A percentile compares a stretch with the other conserved stretches of the same genome.
Evolutionary conservation across 2,797 vertebrate genomes (phyloP).

Genomic region (Thripadectes ignobilis): DNA sequence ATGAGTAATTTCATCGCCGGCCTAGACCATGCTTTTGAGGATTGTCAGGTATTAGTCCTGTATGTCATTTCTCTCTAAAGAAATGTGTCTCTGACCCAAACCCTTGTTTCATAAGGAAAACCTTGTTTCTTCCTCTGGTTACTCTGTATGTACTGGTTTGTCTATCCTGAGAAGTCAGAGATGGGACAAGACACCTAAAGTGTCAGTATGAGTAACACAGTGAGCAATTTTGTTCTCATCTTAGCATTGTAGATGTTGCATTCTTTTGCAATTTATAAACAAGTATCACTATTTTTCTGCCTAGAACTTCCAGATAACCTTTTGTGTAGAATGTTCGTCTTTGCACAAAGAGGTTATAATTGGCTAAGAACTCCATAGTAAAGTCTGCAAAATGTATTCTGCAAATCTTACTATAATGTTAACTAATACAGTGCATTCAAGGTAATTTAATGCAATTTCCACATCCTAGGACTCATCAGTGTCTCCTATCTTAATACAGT

Average conservation of each 20-base stretch:
- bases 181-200: background rate
- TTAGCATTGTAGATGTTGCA: background rate
- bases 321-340: background rate
- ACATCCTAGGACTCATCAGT: background rate
- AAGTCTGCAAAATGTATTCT: background rate
- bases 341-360: background rate
- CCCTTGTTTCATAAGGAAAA: background rate
- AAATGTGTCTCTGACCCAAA: background rate
- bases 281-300: background rate
- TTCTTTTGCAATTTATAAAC: background rate
- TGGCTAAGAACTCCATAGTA: background rate
- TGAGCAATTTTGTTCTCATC: background rate
- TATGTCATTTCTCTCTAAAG: background rate
- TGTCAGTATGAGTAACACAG: background rate
- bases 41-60: background rate
- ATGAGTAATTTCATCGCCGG: background rate
- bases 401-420: constrained; percentile 5
- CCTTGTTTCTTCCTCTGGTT: background rate
- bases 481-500: constrained; percentile 21
- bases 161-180: background rate
- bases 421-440: constrained; percentile 4
- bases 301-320: background rate
- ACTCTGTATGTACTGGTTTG: background rate
- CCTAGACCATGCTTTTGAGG: background rate
- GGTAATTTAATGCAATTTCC: constrained; percentile 6